Evolutionary conservation across 2,888 invertebrate species (phyloP), one percentile per base, ranked within the genome.

Genomic region (Chromoteleia sp.): DNA sequence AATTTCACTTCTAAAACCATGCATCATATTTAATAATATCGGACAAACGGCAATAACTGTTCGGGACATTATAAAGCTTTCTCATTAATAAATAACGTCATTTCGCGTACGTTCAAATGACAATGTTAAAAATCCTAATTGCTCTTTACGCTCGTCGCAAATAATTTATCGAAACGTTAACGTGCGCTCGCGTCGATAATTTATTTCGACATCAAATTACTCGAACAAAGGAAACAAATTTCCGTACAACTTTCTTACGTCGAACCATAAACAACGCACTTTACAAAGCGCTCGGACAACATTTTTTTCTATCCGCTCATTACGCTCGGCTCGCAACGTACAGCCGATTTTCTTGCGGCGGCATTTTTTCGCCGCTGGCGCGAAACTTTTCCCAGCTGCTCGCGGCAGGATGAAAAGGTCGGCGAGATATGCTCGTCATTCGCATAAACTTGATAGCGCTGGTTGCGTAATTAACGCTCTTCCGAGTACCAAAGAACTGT

Each of bases 31-130:
- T 50, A 75, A 75, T 75, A 75, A 59, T 67, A 67, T 21, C 14
- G 21, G 14, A 15, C 50, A 50, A 48, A 59, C 19, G 39, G 65
- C 50, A 48, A 75, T 59, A 67, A 50, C 48, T 15, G 29, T 29
- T 65, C n/a, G 10, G 8, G 12, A 43, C 41, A 58, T 29, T 52
- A 30, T 29, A 59, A 75, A 59, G 59, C 59, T 67, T 75, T 75
- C 75, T 50, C 67, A 59, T 75, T 75, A 67, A 75, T 75, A 75
- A 75, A 58, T 67, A 75, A 75, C 54, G 14, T 61, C 52, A 45
- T 39, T 45, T 43, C 4, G 0, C 29, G 8, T 15, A 54, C 36
- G 41, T 52, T 33, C 39, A 25, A 50, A 52, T 52, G 48, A 39
- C 21, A 21, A 12, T 48, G 25, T 39, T 59, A 71, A 61, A 71